Percentiles rank a stretch among this genome's conserved stretches.
Evolutionary conservation across 2,888 invertebrate genomes (phyloP).

Genomic region (Ashinkailepas kermadecensis): DNA sequence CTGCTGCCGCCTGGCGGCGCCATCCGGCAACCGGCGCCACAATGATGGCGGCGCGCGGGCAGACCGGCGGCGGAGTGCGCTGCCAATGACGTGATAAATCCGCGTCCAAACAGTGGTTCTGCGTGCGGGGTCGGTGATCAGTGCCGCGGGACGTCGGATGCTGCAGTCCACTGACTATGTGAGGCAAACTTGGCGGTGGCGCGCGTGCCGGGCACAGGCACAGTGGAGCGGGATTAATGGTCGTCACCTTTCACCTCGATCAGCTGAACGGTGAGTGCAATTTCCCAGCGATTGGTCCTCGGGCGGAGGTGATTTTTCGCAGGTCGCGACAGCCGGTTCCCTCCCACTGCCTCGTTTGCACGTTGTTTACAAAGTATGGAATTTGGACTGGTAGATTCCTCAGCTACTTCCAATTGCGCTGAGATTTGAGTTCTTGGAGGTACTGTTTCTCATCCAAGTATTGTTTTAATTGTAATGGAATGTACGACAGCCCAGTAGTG

Average conservation of each 20-base stretch:
- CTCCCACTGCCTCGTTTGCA: too few relatives aligned
- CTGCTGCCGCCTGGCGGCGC: neutral
- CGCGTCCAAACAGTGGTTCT: neutral
- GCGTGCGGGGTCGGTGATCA: neutral
- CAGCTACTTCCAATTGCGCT: too few relatives aligned
- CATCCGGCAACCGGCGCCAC: neutral
- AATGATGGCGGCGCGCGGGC: conserved; percentile 2
- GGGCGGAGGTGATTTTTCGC: too few relatives aligned
- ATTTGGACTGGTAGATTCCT: too few relatives aligned
- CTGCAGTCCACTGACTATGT: neutral
- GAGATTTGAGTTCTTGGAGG: too few relatives aligned
- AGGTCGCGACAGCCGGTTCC: too few relatives aligned
- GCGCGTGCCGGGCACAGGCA: neutral
- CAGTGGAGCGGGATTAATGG: neutral
- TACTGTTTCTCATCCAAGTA: too few relatives aligned
- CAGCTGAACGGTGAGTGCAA: neutral
- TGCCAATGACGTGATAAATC: conserved; percentile 14
- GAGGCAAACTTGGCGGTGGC: neutral
- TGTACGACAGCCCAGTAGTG: too few relatives aligned
- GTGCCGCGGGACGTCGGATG: neutral
- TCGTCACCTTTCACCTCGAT: conserved; percentile 4
- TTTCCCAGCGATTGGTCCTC: neutral
- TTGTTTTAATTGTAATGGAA: too few relatives aligned
- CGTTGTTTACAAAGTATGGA: too few relatives aligned
- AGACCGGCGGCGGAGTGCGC: neutral